A percentile compares a stretch with the other conserved stretches of the same genome.
These are phyloP conservation scores for Mimas tiliae DNA, from an alignment of 2,888 invertebrate species.

Conservation along the genomic window DNA sequence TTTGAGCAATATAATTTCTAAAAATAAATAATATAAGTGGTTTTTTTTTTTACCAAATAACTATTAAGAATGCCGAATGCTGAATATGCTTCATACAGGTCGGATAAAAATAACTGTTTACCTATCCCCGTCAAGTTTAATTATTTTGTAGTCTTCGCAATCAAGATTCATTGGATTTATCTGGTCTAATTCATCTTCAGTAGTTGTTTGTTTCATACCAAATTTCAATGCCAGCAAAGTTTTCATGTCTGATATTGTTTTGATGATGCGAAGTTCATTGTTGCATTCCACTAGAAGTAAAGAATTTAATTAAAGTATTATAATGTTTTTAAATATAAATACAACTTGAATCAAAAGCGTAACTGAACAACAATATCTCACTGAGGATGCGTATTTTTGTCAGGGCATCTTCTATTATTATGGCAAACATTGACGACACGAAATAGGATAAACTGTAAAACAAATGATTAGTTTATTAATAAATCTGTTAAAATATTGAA, in stretches of 20 bases:
- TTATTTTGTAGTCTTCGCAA: slow-evolving; percentile 2
- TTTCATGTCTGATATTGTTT: slow-evolving; percentile 50
- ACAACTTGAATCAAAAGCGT: neutral
- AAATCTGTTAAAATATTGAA: neutral
- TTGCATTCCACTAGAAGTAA: slow-evolving; percentile 56
- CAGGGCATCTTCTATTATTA: slow-evolving; percentile 59
- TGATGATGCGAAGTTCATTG: slow-evolving; percentile 52
- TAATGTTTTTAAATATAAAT: no score
- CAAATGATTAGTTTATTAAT: slow-evolving; percentile 20
- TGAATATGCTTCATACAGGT: no score
- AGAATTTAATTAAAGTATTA: neutral
- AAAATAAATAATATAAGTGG: slow-evolving; percentile 28
- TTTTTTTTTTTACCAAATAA: no score
- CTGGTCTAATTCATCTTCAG: slow-evolving; percentile 32
- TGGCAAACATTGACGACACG: slow-evolving; percentile 54
- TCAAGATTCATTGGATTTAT: neutral
- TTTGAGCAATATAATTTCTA: slow-evolving; percentile 49
- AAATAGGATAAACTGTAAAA: slow-evolving; percentile 56
- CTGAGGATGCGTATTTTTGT: slow-evolving; percentile 58
- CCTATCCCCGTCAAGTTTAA: neutral
- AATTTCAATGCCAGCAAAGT: slow-evolving; percentile 50
- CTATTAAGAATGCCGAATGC: neutral
- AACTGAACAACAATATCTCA: slow-evolving; percentile 37
- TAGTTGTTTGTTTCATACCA: slow-evolving; percentile 40
- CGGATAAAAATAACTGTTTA: neutral